Conservation (phyloP, 2,888 invertebrate genomes). For the Tanypteryx hageni region DNA sequence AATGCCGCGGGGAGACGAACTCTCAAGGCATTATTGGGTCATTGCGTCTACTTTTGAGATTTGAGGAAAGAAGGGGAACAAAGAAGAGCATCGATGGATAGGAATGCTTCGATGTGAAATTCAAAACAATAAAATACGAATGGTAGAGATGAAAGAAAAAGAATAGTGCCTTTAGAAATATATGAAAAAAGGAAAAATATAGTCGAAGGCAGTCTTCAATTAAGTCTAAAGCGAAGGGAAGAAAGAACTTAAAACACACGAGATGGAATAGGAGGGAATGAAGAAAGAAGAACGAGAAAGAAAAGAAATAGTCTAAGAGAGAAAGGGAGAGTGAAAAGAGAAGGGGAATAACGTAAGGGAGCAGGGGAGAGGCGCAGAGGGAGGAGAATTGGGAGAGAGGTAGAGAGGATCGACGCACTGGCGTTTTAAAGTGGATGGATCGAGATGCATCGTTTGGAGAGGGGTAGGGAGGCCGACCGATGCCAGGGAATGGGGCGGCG, state of each 20-base stretch:
- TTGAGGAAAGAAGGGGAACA: not conserved
- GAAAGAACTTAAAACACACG: not conserved
- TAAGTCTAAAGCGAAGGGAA: not conserved
- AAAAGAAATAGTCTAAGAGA: not conserved
- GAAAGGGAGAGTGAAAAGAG: not conserved
- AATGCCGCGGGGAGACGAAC: conserved; percentile 1
- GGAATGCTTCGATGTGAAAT: not conserved
- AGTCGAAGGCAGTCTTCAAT: not conserved
- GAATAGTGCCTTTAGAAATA: not conserved
- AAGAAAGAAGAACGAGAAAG: not conserved
- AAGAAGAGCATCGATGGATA: not conserved
- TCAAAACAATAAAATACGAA: not conserved
- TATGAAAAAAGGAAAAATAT: not conserved
- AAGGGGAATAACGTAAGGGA: not conserved
- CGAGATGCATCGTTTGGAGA: not conserved
- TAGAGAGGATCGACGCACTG: not conserved
- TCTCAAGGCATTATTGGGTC: not conserved
- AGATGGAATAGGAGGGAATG: not conserved
- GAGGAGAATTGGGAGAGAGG: not conserved
- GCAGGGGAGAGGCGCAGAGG: not conserved
- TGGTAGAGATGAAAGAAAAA: not conserved
- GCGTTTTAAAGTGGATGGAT: not conserved
- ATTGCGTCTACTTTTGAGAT: not conserved
- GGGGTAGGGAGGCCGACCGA: not conserved
- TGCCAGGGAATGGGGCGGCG: not conserved